phyloP scores from a whole-genome alignment of 1,140 invertebrate genomes.

The Pissodes strobi region DNA sequence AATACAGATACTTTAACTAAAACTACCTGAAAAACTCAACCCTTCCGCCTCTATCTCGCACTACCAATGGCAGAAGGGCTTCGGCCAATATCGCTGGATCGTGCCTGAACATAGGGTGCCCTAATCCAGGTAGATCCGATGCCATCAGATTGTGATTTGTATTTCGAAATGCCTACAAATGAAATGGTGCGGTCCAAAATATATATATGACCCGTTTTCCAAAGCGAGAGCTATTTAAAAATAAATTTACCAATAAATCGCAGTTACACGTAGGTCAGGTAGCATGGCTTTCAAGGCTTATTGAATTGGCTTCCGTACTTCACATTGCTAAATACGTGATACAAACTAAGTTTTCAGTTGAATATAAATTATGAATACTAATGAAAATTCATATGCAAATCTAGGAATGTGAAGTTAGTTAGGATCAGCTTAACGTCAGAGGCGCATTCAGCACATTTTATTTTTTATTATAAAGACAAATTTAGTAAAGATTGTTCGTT shows the following conservation, averaged over 20 bases:
- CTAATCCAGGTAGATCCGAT: slow-evolving; percentile 32
- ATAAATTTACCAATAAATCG: slow-evolving; percentile 46
- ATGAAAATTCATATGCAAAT: too few relatives aligned
- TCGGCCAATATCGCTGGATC: slow-evolving; percentile 15
- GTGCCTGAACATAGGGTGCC: slow-evolving; percentile 16
- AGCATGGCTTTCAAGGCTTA: slow-evolving; percentile 9
- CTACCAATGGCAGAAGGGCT: slow-evolving; percentile 18
- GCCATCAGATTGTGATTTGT: slow-evolving; percentile 34
- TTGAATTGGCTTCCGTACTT: slow-evolving; percentile 2
- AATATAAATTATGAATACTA: too few relatives aligned
- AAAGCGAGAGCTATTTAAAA: slow-evolving; percentile 40
- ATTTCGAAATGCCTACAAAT: slow-evolving; percentile 27
- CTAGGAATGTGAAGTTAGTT: too few relatives aligned
- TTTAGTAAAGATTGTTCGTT: too few relatives aligned
- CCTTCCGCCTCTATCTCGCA: slow-evolving; percentile 1
- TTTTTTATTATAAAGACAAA: too few relatives aligned
- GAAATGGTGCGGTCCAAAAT: slow-evolving; percentile 13
- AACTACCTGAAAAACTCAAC: background rate
- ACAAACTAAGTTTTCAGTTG: too few relatives aligned
- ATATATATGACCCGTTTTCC: slow-evolving; percentile 25
- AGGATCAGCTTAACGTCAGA: too few relatives aligned
- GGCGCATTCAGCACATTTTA: too few relatives aligned
- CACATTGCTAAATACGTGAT: too few relatives aligned
- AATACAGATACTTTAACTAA: slow-evolving; percentile 1
- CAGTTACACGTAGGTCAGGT: slow-evolving; percentile 40